phyloP scores from a whole-genome alignment of 2,888 invertebrate genomes.

The Lithophane semibrunnea region DNA sequence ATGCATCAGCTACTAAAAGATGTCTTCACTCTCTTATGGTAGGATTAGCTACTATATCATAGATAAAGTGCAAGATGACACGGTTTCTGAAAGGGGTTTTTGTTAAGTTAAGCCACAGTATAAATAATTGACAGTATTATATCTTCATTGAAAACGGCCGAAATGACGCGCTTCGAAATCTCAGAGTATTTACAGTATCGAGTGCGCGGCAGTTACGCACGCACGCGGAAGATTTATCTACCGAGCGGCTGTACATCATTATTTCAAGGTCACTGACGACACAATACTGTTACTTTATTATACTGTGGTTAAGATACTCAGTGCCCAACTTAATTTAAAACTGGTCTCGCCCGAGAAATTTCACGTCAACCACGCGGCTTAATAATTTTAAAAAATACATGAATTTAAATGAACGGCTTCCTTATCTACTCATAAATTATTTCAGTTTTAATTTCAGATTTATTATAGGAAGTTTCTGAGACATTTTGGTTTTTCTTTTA shows the following conservation, averaged over 20 bases:
- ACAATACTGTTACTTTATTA: too few species aligned
- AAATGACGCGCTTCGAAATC: too few species aligned
- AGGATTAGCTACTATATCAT: neutral
- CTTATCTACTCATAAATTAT: conserved; percentile 32
- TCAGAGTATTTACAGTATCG: too few species aligned
- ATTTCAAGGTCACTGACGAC: too few species aligned
- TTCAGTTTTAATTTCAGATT: conserved; percentile 25
- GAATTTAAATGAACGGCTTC: conserved; percentile 42
- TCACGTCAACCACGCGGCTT: neutral
- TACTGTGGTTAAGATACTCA: too few species aligned
- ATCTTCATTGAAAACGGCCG: too few species aligned
- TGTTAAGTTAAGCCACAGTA: neutral
- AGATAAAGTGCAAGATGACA: neutral
- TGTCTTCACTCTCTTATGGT: neutral
- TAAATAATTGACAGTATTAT: too few species aligned
- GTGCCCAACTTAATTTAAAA: conserved; percentile 38
- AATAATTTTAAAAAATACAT: conserved; percentile 16
- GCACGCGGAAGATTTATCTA: too few species aligned
- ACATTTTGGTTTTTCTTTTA: neutral
- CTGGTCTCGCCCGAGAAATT: conserved; percentile 24
- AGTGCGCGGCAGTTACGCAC: too few species aligned
- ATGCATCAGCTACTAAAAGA: neutral
- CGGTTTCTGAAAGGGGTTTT: conserved; percentile 2
- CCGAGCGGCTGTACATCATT: too few species aligned
- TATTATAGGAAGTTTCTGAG: neutral